Base-by-base conservation (phyloP, 1,140 invertebrate genomes). In the Temnothorax nylanderi region DNA sequence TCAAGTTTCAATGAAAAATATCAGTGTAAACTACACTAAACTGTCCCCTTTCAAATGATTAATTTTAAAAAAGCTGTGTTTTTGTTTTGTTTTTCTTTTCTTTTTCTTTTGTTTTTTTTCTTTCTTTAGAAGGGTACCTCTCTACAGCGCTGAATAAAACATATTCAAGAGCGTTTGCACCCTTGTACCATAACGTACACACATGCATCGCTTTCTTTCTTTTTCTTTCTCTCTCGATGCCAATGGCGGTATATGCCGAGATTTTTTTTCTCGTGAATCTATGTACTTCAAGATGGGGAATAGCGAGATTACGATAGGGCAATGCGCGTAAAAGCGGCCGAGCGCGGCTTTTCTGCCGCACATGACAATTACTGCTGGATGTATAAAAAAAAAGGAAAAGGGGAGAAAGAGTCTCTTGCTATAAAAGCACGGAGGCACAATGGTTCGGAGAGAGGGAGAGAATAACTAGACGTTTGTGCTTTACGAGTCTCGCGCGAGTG, bases 361-460 rank as follows among this genome's bases (percentile, higher is more conserved):
- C 54, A 37, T 60, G 69, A 75, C 80, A 84, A 84, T 84, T 75
- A 84, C 69, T 32, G 67, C 6, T 49, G 44, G 37, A 44, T 84
- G 56, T 75, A 37, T 75, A 26, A 60, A 82, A 56, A 32, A 41
- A 32, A 41, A 21, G 6, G 3, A 5, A 16, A 18, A 18, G 18
- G 34, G 2, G 11, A 11, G 6, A 56, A 11, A 47, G 67, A 60
- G 21, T 56, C 37, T 56, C 1, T 34, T 18, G 1, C 16, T 56
- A 56, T 56, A 81, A 81, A 81, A 56, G 64, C 49, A 41, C 62
- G 26, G n/a, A 37, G 47, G 32, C 62, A 71, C 64, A 81, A 81
- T 81, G 41, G 34, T 26, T 64, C 41, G 41, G 34, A 26, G 51
- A 51, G 49, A 60, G 10, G 3, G 7, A 49, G 37, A 21, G 11